phyloP scores from a whole-genome alignment of 2,797 vertebrate genomes.

The Cheirogaleus major region DNA sequence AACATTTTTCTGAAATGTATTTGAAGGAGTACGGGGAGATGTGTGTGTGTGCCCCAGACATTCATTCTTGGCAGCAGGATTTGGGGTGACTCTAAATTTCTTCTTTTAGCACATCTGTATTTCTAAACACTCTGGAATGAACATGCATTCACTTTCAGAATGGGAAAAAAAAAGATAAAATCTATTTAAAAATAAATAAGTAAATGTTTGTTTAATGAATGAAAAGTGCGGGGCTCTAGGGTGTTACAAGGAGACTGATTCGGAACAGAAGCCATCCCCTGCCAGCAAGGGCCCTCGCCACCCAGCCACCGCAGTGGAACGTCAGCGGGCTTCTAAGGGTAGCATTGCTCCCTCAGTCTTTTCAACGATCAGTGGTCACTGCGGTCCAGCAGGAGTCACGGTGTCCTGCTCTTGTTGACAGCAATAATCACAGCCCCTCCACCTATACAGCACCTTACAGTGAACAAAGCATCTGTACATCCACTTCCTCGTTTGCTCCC shows the following conservation, averaged over 20 bases:
- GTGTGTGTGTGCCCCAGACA: neutral
- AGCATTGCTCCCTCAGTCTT: neutral
- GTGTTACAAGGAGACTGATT: neutral
- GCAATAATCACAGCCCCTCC: neutral
- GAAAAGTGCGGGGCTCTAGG: neutral
- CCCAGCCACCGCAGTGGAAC: neutral
- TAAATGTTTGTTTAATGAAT: constrained; percentile 54
- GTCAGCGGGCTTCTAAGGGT: neutral
- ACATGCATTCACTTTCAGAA: constrained; percentile 46
- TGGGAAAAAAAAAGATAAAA: constrained; percentile 35
- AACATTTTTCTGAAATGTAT: constrained; percentile 35
- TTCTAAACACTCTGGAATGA: constrained; percentile 53
- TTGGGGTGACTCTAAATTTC: constrained; percentile 39
- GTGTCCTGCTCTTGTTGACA: neutral
- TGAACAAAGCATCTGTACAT: neutral
- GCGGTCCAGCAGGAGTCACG: neutral
- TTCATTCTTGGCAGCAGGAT: neutral
- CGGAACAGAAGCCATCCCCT: neutral
- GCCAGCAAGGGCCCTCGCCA: neutral
- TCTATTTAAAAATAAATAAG: constrained; percentile 72
- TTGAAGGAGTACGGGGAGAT: neutral
- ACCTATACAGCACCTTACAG: neutral
- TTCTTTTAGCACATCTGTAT: constrained; percentile 40
- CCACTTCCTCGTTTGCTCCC: neutral
- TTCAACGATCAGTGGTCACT: neutral